These are phyloP conservation scores for Syritta pipiens DNA, from an alignment of 2,888 invertebrate genomes.

Conservation along the genomic window DNA sequence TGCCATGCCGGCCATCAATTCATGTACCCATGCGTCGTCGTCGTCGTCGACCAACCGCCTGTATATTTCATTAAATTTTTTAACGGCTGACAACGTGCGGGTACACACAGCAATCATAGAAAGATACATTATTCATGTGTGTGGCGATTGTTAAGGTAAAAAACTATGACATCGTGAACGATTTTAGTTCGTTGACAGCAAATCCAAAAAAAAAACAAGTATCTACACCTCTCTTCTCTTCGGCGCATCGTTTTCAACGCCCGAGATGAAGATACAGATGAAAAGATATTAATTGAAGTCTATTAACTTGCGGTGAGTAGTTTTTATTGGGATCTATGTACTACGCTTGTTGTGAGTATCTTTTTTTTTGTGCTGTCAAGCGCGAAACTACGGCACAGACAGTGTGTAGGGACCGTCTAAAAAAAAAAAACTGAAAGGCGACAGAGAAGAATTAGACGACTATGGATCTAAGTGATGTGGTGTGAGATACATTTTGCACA, in stretches of 20 bases:
- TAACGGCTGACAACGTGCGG: constrained; percentile 65
- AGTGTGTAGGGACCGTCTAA: constrained; percentile 13
- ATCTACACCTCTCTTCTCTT: constrained; percentile 13
- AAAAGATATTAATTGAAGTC: constrained; percentile 67
- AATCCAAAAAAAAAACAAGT: constrained; percentile 29
- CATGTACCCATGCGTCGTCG: constrained; percentile 16
- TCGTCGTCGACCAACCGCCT: constrained; percentile 28
- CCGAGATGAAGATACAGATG: constrained; percentile 5
- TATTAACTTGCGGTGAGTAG: constrained; percentile 68
- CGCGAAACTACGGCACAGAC: constrained; percentile 19
- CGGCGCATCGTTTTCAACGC: background rate
- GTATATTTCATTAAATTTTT: constrained; percentile 59
- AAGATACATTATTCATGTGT: constrained; percentile 26
- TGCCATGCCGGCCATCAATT: constrained; percentile 51
- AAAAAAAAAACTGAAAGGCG: background rate
- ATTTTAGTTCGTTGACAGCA: constrained; percentile 69
- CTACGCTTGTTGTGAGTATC: constrained; percentile 21
- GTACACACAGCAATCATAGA: constrained; percentile 48
- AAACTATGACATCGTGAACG: constrained; percentile 67
- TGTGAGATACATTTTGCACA: constrained; percentile 34
- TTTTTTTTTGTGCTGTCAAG: constrained; percentile 26
- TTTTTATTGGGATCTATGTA: constrained; percentile 44
- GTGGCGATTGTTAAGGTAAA: constrained; percentile 54
- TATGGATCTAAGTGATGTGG: constrained; percentile 17
- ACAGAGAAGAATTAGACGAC: constrained; percentile 2